Evolutionary conservation across 2,888 invertebrate genomes (phyloP).

Genomic region (Eustalomyia histrio): DNA sequence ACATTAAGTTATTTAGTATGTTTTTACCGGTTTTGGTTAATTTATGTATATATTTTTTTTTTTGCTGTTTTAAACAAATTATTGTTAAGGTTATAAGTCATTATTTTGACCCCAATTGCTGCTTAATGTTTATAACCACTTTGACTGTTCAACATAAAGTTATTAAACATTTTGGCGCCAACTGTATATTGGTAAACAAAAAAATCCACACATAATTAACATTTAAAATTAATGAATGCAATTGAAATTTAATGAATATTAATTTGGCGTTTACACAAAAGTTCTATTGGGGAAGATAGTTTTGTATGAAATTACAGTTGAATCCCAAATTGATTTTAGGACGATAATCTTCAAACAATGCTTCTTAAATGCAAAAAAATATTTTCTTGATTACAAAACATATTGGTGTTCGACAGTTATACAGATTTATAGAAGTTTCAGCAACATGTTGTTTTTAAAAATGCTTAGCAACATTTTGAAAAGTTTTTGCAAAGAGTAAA

Average conservation of each 20-base stretch:
- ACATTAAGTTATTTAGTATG: conserved; percentile 6
- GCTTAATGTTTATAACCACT: conserved; percentile 50
- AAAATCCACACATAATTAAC: conserved; percentile 56
- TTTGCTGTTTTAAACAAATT: conserved; percentile 20
- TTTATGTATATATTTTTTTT: not conserved
- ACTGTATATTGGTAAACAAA: not conserved
- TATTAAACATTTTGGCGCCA: conserved; percentile 54
- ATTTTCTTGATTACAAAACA: too few species aligned
- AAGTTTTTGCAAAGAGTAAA: too few species aligned
- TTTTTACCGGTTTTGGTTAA: conserved; percentile 33
- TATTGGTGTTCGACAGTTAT: too few species aligned
- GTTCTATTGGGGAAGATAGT: not conserved
- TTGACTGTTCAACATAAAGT: conserved; percentile 20
- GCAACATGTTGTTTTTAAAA: too few species aligned
- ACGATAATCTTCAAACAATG: too few species aligned
- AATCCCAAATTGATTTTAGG: too few species aligned
- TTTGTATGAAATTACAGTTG: too few species aligned
- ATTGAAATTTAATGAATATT: conserved; percentile 60
- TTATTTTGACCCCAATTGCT: conserved; percentile 59
- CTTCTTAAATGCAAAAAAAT: too few species aligned
- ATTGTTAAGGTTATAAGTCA: conserved; percentile 49
- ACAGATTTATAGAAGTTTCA: too few species aligned
- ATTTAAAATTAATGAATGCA: conserved; percentile 57
- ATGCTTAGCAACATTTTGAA: too few species aligned
- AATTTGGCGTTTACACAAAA: conserved; percentile 43